Evolutionary conservation across 1,140 invertebrate species (phyloP).

Genomic region (Manduca sexta): DNA sequence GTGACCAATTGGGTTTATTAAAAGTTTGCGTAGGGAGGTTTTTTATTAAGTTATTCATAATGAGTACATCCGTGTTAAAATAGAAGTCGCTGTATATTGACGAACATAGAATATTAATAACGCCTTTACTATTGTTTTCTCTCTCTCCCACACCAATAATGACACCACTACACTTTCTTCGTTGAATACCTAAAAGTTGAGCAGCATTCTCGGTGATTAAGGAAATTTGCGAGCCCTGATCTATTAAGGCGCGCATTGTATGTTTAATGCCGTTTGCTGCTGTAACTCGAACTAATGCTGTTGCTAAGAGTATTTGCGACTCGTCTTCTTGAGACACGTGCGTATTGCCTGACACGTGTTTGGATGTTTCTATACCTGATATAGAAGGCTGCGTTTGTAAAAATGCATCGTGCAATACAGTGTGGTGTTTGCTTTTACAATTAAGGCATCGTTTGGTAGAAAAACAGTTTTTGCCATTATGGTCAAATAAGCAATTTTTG

Average conservation of each 20-base stretch:
- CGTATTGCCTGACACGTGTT: background rate
- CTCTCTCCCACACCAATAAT: conserved; percentile 16
- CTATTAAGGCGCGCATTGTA: conserved; percentile 14
- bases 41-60: conserved; percentile 21
- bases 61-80: conserved; percentile 17
- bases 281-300: conserved; percentile 9
- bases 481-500: conserved; percentile 14
- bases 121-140: conserved; percentile 20
- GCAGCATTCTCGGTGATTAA: conserved; percentile 16
- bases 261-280: conserved; percentile 4
- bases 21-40: conserved; percentile 19
- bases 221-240: conserved; percentile 20
- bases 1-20: conserved; percentile 13
- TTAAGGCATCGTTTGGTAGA: no score
- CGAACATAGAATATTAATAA: conserved; percentile 8
- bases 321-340: background rate
- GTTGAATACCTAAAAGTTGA: conserved; percentile 11
- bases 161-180: conserved; percentile 11
- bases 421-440: no score
- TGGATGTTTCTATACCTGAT: no score
- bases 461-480: conserved; percentile 8
- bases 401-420: no score
- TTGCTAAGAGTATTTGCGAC: conserved; percentile 15
- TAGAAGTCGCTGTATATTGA: conserved; percentile 13
- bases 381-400: no score